These are phyloP conservation scores for Intellagama lesueurii DNA, from an alignment of 2,797 vertebrate genomes.

Conservation along the genomic window DNA sequence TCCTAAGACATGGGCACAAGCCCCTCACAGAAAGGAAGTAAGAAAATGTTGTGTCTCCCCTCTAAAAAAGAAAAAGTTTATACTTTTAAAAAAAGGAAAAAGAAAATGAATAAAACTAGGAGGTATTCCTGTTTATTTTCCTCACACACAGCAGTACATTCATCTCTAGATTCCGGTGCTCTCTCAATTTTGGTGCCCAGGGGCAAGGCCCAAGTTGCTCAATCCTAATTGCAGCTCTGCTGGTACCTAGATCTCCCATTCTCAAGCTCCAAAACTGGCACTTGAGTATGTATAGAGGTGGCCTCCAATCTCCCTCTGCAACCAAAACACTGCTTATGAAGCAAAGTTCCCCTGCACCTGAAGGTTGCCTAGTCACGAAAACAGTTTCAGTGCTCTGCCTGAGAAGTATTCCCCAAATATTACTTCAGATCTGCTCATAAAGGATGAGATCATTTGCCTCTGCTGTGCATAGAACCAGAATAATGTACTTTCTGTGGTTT, in stretches of 20 bases:
- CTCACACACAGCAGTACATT: too few relatives aligned
- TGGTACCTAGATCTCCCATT: not conserved
- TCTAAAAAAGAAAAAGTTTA: too few relatives aligned
- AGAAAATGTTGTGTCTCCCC: too few relatives aligned
- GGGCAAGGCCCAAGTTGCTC: not conserved
- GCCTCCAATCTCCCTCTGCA: not conserved
- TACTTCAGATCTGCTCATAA: not conserved
- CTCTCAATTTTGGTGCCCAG: too few relatives aligned
- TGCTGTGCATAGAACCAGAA: not conserved
- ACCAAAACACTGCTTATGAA: not conserved
- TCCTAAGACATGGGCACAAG: too few relatives aligned
- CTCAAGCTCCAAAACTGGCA: not conserved
- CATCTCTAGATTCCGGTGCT: too few relatives aligned
- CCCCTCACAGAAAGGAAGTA: too few relatives aligned
- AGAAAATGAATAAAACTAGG: too few relatives aligned
- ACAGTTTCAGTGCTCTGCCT: not conserved
- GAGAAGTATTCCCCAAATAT: not conserved
- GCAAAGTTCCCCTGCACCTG: not conserved
- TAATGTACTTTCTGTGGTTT: not conserved
- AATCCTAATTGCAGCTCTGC: not conserved
- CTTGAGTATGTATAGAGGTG: not conserved
- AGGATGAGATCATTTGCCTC: not conserved
- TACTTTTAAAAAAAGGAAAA: too few relatives aligned
- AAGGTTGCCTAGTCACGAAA: not conserved
- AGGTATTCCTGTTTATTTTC: too few relatives aligned